Percentiles rank a stretch among this genome's conserved stretches.
phyloP scores from a whole-genome alignment of 2,113 vertebrate species.

The Mus spicilegus region DNA sequence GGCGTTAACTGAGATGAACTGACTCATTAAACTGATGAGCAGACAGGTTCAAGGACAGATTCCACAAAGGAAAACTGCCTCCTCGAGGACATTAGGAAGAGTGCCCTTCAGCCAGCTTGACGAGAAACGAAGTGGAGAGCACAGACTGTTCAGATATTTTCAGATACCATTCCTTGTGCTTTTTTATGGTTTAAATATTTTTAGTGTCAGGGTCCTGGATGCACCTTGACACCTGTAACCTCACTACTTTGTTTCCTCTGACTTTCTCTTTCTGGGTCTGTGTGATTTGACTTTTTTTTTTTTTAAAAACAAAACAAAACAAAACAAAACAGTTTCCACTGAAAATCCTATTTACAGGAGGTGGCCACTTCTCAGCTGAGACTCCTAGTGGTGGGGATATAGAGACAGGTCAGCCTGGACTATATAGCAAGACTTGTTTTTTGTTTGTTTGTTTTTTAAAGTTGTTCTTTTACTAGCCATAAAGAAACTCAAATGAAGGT shows the following conservation, averaged over 20 bases:
- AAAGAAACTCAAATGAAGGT: slow-evolving; percentile 41
- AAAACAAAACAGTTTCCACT: too few relatives aligned
- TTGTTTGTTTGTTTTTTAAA: too few relatives aligned
- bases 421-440: not conserved
- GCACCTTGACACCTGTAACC: not conserved
- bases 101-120: not conserved
- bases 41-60: not conserved
- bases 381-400: too few relatives aligned
- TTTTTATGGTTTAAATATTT: slow-evolving; percentile 19
- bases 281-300: not conserved
- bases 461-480: not conserved
- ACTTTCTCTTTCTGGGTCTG: not conserved
- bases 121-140: not conserved
- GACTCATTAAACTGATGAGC: not conserved
- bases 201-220: not conserved
- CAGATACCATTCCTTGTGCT: not conserved
- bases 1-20: not conserved
- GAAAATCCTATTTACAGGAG: too few relatives aligned
- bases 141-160: not conserved
- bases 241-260: not conserved
- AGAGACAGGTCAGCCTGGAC: not conserved
- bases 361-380: too few relatives aligned
- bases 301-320: too few relatives aligned
- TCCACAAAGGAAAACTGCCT: not conserved
- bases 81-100: not conserved